These are phyloP conservation scores for Tauraco hartlaubi DNA, from an alignment of 2,797 vertebrate genomes.

Conservation along the genomic window DNA sequence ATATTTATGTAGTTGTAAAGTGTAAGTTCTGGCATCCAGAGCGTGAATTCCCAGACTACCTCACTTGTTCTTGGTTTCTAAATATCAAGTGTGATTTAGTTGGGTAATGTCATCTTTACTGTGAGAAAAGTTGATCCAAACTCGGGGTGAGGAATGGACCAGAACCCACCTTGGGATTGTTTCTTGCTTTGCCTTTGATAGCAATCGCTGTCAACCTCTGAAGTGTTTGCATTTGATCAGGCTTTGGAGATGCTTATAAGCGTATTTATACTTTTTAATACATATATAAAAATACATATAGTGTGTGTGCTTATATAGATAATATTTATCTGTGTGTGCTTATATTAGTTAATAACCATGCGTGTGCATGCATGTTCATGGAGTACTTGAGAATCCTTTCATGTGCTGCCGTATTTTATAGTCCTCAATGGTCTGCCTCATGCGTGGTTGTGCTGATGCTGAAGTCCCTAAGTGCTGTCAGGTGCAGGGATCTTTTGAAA, in stretches of 20 bases:
- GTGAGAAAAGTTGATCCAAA: neutral
- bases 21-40: neutral
- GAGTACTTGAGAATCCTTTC: neutral
- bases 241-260: neutral
- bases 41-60: neutral
- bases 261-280: no score
- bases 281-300: no score
- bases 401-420: fast-evolving
- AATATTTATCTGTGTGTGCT: neutral
- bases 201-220: neutral
- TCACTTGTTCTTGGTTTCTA: neutral
- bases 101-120: neutral
- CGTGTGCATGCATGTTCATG: fast-evolving
- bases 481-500: neutral
- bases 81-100: fast-evolving
- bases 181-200: neutral
- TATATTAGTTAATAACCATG: neutral
- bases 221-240: neutral
- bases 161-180: neutral
- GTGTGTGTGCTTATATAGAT: no score
- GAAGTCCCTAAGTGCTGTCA: fast-evolving
- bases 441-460: fast-evolving
- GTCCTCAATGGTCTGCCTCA: neutral
- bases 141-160: neutral
- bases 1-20: neutral